These are phyloP conservation scores for Ostrea denselamellosa DNA, from an alignment of 1,140 invertebrate species.

Conservation along the genomic window DNA sequence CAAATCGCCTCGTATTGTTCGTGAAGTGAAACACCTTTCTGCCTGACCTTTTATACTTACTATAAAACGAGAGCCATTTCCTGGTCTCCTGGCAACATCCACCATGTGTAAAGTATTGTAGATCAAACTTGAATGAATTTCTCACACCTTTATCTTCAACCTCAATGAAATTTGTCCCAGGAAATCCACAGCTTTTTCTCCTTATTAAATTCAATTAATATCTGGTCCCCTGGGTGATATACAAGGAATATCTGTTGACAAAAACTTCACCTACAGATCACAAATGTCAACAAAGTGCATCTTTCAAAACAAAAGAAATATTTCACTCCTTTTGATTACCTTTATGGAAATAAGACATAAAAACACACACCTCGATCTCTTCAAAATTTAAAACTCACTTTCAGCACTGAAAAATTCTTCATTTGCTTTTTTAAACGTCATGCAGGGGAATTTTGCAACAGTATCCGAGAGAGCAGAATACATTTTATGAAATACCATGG, in stretches of 20 bases:
- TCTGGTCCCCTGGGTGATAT: neutral
- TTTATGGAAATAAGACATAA: neutral
- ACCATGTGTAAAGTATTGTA: neutral
- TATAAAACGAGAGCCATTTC: conserved; percentile 29
- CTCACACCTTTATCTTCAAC: conserved; percentile 17
- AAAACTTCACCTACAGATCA: neutral
- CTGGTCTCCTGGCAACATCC: conserved; percentile 22
- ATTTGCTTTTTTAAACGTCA: neutral
- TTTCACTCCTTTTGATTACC: neutral
- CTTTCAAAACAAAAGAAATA: neutral
- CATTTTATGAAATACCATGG: neutral
- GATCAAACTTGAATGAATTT: conserved; percentile 30
- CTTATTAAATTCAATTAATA: conserved; percentile 31
- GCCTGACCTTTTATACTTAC: conserved; percentile 16
- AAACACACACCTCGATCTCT: neutral
- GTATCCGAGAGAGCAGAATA: conserved; percentile 23
- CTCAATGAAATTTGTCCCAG: neutral
- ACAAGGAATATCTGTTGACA: neutral
- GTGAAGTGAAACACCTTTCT: conserved; percentile 13
- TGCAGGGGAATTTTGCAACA: neutral
- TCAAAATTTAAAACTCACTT: neutral
- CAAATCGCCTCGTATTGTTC: neutral
- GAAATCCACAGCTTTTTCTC: conserved; percentile 15
- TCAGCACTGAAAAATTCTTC: neutral
- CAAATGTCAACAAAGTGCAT: conserved; percentile 6